Percentiles rank a stretch among this genome's conserved stretches.
Conservation (phyloP, 2,888 invertebrate genomes). For the Aphrophora alni region DNA sequence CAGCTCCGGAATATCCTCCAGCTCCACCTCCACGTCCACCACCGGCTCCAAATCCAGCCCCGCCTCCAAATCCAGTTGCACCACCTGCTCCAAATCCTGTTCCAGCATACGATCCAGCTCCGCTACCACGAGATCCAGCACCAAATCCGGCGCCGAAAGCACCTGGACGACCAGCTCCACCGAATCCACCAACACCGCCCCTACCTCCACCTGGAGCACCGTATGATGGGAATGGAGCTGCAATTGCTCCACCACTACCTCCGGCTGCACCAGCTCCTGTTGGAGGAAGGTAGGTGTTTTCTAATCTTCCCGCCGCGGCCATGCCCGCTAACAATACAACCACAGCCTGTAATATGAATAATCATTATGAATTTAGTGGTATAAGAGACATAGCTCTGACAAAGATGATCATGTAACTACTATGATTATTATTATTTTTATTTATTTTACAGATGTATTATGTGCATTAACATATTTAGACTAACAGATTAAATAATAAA, state of each 20-base stretch:
- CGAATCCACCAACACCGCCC: constrained; percentile 16
- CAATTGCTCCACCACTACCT: constrained; percentile 40
- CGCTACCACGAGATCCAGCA: constrained; percentile 27
- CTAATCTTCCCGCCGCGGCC: constrained; percentile 44
- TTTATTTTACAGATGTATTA: too few relatives aligned
- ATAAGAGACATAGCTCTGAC: neutral
- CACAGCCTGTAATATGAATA: constrained; percentile 28
- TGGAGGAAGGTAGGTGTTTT: constrained; percentile 49
- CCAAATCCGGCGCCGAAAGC: constrained; percentile 34
- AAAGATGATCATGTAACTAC: too few relatives aligned
- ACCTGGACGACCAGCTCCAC: constrained; percentile 38
- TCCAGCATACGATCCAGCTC: constrained; percentile 25
- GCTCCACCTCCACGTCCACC: constrained; percentile 37
- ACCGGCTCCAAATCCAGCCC: constrained; percentile 31
- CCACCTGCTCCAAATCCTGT: constrained; percentile 27
- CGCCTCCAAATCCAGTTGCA: constrained; percentile 23
- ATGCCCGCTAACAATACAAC: constrained; percentile 41
- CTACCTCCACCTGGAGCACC: constrained; percentile 38
- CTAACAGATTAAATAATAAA: too few relatives aligned
- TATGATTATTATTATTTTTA: too few relatives aligned
- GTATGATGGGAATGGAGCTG: constrained; percentile 37
- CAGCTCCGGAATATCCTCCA: constrained; percentile 25
- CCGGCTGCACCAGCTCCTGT: constrained; percentile 44
- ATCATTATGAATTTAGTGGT: neutral
- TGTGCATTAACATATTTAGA: too few relatives aligned